Evolutionary conservation across 2,888 invertebrate genomes (phyloP).

Genomic region (Teinopalpus imperialis): DNA sequence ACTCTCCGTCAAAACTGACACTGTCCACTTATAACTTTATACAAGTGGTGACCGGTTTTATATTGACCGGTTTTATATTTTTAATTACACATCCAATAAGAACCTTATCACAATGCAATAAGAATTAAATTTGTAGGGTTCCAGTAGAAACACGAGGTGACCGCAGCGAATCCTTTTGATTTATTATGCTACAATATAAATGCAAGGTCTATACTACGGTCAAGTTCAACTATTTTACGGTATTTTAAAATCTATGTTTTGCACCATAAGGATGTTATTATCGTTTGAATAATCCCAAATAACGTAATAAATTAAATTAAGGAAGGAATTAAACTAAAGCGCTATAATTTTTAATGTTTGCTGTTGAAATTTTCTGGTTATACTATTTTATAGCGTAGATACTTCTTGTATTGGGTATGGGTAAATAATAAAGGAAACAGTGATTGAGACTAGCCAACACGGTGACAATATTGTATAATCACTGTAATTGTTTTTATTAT

Average conservation of each 20-base stretch:
- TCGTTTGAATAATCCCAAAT: conserved; percentile 1
- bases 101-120: not conserved
- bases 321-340: conserved; percentile 22
- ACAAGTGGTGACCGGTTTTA: conserved; percentile 24
- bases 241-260: conserved; percentile 17
- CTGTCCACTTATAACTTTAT: conserved; percentile 26
- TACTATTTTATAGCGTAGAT: conserved; percentile 11
- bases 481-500: too few species aligned
- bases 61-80: conserved; percentile 14
- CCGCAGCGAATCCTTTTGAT: conserved; percentile 25
- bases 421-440: too few species aligned
- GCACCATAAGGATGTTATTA: conserved; percentile 7
- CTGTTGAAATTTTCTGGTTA: conserved; percentile 23
- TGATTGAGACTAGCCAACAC: too few species aligned
- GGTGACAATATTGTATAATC: too few species aligned
- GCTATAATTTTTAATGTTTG: conserved; percentile 19
- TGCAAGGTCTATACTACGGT: conserved; percentile 9
- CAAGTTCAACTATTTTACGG: conserved; percentile 12
- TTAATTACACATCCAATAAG: not conserved
- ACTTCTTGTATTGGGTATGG: too few species aligned
- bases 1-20: conserved; percentile 25
- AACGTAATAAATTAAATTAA: conserved; percentile 14
- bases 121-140: conserved; percentile 1
- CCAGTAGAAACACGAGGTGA: conserved; percentile 3
- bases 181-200: conserved; percentile 24